Percentiles rank a stretch among this genome's conserved stretches.
phyloP scores from a whole-genome alignment of 2,888 invertebrate genomes.

The Electrophaes corylata region DNA sequence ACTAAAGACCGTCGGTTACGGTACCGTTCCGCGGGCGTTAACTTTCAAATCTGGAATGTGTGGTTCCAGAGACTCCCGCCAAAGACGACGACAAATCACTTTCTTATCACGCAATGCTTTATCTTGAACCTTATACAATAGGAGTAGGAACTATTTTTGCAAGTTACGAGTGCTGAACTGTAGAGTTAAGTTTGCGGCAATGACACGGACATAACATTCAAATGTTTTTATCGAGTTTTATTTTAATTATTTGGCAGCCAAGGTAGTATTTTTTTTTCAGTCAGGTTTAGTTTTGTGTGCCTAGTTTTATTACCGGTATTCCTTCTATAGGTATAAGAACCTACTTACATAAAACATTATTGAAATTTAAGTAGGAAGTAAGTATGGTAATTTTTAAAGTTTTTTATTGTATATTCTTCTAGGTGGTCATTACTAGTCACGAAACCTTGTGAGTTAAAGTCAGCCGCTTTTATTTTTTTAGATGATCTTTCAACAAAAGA shows the following conservation, averaged over 20 bases:
- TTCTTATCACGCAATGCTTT: neutral
- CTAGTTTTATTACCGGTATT: no score
- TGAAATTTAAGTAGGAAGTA: no score
- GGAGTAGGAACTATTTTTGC: neutral
- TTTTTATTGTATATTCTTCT: no score
- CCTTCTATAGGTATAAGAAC: no score
- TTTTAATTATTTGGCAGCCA: constrained; percentile 1
- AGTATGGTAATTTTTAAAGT: no score
- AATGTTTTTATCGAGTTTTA: constrained; percentile 10
- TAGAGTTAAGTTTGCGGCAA: constrained; percentile 1
- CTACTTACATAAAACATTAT: no score
- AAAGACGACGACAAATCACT: constrained; percentile 13
- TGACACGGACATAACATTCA: constrained; percentile 17
- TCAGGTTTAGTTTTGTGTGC: no score
- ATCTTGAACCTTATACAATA: constrained; percentile 1
- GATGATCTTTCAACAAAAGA: neutral
- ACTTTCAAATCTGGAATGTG: constrained; percentile 48
- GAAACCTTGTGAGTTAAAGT: constrained; percentile 3
- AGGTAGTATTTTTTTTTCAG: neutral
- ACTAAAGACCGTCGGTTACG: constrained; percentile 54
- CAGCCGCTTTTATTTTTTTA: neutral
- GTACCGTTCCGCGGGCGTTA: constrained; percentile 63
- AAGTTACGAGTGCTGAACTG: neutral
- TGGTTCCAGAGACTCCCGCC: constrained; percentile 37
- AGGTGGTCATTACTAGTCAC: no score